phyloP scores from a whole-genome alignment of 2,888 invertebrate genomes.

The Keiferia lycopersicella region DNA sequence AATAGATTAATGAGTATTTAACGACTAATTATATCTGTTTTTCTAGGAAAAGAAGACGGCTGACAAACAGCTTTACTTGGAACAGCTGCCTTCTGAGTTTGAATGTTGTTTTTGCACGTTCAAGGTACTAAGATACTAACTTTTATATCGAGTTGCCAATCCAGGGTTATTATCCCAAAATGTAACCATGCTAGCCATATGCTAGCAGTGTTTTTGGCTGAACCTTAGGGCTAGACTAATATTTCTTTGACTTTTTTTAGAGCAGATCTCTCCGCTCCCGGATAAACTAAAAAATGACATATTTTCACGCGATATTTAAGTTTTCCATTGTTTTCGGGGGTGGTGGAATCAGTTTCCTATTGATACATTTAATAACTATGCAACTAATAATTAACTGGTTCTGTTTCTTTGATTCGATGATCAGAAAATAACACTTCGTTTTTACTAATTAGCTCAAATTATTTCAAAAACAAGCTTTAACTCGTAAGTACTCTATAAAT shows the following conservation, averaged over 20 bases:
- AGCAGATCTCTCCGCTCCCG: too few species aligned
- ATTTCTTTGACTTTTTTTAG: too few species aligned
- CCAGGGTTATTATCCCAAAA: background rate
- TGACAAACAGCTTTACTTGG: slow-evolving; percentile 88
- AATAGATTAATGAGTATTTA: slow-evolving; percentile 25
- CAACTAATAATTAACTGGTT: background rate
- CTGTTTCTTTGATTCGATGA: slow-evolving; percentile 14
- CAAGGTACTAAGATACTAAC: slow-evolving; percentile 87
- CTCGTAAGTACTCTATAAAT: slow-evolving; percentile 45
- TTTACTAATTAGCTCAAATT: slow-evolving; percentile 37
- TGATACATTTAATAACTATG: background rate
- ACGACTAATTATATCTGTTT: slow-evolving; percentile 68
- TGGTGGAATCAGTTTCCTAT: background rate
- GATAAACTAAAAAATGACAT: too few species aligned
- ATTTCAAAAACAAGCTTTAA: slow-evolving; percentile 45
- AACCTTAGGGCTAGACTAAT: too few species aligned
- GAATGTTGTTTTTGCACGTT: slow-evolving; percentile 98
- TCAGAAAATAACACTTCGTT: slow-evolving; percentile 28
- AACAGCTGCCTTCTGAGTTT: slow-evolving; percentile 96
- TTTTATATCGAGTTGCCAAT: background rate
- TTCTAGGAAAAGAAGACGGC: slow-evolving; percentile 86
- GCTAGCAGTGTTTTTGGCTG: background rate
- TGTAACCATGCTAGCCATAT: too few species aligned
- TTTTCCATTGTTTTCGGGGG: too few species aligned
- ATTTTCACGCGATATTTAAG: too few species aligned